Evolutionary conservation across 2,888 invertebrate species (phyloP).

Genomic region (Nebria brevicollis): DNA sequence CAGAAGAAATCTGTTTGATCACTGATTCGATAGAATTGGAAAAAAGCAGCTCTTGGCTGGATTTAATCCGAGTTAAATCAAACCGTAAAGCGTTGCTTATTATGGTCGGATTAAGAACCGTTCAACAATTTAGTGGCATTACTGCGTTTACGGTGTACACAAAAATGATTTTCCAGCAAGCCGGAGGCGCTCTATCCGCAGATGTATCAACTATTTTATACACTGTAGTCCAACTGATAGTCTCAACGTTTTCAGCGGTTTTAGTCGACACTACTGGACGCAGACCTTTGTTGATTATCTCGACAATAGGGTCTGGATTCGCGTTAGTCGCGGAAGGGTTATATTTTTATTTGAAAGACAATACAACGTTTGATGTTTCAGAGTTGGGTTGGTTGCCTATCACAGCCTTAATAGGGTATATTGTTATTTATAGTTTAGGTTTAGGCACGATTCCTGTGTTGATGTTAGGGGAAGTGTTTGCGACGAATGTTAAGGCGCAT

Average conservation of each 20-base stretch:
- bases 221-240: conserved; percentile 69
- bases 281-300: conserved; percentile 70
- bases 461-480: conserved; percentile 67
- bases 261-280: conserved; percentile 74
- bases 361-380: conserved; percentile 55
- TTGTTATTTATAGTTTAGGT: conserved; percentile 65
- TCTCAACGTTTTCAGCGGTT: conserved; percentile 67
- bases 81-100: conserved; percentile 72
- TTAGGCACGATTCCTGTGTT: conserved; percentile 66
- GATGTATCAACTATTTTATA: conserved; percentile 69
- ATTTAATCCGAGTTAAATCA: conserved; percentile 66
- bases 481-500: conserved; percentile 67
- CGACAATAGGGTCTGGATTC: conserved; percentile 62
- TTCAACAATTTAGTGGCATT: conserved; percentile 73
- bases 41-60: conserved; percentile 65
- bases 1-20: conserved; percentile 62
- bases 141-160: conserved; percentile 72
- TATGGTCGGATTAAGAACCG: conserved; percentile 68
- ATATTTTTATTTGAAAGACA: conserved; percentile 64
- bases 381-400: conserved; percentile 64
- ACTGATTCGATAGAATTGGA: conserved; percentile 49
- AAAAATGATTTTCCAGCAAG: conserved; percentile 69
- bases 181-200: conserved; percentile 63
- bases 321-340: conserved; percentile 60
- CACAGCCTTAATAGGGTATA: conserved; percentile 63